Base-by-base conservation (phyloP, 2,888 invertebrate species). In the Hypselothyrea guttata region DNA sequence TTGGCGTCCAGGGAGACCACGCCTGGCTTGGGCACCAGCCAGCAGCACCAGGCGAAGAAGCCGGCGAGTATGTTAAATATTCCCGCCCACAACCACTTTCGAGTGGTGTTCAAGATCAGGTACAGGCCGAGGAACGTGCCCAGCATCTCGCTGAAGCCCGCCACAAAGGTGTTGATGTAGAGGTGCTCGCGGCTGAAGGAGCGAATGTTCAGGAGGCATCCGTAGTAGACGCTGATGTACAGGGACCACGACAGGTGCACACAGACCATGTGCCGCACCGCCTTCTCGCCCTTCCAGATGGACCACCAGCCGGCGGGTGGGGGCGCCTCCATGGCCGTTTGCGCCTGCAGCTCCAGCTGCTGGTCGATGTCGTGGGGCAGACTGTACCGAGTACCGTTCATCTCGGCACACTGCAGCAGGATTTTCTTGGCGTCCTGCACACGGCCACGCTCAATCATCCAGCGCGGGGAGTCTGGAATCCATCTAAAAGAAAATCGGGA, bases 401-500 rank as follows among this genome's bases (percentile, higher is more conserved):
- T 79, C 48, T 87, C 86, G 31, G 89, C 86, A 45, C 90, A 90
- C 62, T 90, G 76, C 18, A 89, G 75, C 33, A 90, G 58, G 46
- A 91, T 90, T 41, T 83, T 71, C 70, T 90, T 90, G 3, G 90
- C 90, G 33, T 90, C 90, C 59, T 87, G 84, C 7, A 90, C 87
- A 27, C 89, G 86, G 1, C 90, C 90, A 15, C 88, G 88, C 12
- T 86, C 84, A n/a, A 91, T 87, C 75, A 91, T 87, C 91, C 91
- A 91, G 38, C 90, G 87, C 4, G 91, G 91, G 1, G 91, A 90
- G 67, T 91, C 90, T 1, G 91, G 91, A 55, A 91, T 90, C 89
- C 89, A 91, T 75, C 89, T 90, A 34, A 8, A 1, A 34, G 7
- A 7, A 15, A 22, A 34, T n/a, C n/a, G n/a, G n/a, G n/a, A n/a